Base-by-base conservation (phyloP, 2,888 invertebrate species). In the Drosophila melanosoma region DNA sequence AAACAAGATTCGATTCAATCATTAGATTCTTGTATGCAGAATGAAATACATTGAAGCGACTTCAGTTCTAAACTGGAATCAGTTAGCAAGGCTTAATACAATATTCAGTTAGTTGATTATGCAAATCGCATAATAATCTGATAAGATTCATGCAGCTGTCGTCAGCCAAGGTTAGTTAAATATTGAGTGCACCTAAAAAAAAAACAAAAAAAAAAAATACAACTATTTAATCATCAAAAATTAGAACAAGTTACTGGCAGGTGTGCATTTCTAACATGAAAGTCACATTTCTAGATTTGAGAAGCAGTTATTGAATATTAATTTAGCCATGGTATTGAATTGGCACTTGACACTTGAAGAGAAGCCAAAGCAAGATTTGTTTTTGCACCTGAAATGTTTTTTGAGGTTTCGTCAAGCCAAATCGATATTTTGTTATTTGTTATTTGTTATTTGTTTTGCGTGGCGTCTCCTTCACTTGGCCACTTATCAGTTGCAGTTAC, bases 131-230 rank as follows among this genome's bases (percentile, higher is more conserved):
- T 33, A 62, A 54, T 51, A 35, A 63, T 65, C 63, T 65, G 60
- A 64, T 78, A 48, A 64, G 69, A 11, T 17, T 4, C 23, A 32
- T 10, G 23, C 38, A 40, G 32, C 61, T 35, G 64, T 45, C 63
- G 57, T 40, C 56, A 68, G 79, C 58, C 78, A 78, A 75, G 79
- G 78, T 62, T 33, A 40, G 33, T 29, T 20, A 26, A 8, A 53
- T 61, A 65, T 68, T 62, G 71, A 75, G 75, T 78, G 79, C 79
- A 79, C 26, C 75, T 71, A 75, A 75, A 62, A 68, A 79, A 64
- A n/a, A n/a, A n/a, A n/a, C n/a, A n/a, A n/a, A n/a, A n/a, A n/a
- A n/a, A n/a, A n/a, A n/a, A n/a, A n/a, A n/a, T n/a, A 54, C 56
- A 75, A 59, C 57, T 68, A 67, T 66, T 67, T 53, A 61, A 67